Evolutionary conservation across 2,113 vertebrate genomes (phyloP).

Genomic region (Pseudopipra pipra): DNA sequence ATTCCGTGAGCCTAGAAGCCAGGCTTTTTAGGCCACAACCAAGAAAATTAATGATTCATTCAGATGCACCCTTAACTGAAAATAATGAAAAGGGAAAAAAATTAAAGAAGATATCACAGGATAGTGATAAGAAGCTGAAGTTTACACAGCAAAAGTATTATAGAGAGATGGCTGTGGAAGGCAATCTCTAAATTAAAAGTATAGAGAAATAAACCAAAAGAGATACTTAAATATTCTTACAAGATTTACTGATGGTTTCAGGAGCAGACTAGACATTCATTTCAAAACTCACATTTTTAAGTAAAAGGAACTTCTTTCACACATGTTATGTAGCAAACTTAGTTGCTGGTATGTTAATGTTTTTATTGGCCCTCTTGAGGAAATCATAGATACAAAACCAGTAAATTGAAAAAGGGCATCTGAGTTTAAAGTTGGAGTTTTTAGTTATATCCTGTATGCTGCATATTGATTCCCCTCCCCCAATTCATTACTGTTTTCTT

Average conservation of each 20-base stretch:
- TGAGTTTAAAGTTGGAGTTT: neutral
- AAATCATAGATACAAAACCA: neutral
- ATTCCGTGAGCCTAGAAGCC: neutral
- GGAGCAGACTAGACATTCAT: neutral
- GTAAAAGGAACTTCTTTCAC: neutral
- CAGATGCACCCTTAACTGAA: neutral
- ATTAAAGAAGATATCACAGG: neutral
- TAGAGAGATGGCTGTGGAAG: neutral
- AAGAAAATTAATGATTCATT: neutral
- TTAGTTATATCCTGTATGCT: neutral
- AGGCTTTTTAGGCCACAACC: neutral
- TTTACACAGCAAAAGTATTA: neutral
- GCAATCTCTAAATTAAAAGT: neutral
- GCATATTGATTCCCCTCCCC: neutral
- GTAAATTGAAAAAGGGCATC: neutral
- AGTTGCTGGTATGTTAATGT: neutral
- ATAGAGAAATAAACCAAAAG: neutral
- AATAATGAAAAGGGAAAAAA: neutral
- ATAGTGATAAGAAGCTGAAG: neutral
- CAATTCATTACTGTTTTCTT: constrained; percentile 8
- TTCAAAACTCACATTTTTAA: neutral
- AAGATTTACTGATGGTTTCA: neutral
- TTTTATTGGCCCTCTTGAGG: neutral
- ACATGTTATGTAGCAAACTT: neutral
- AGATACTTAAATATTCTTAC: neutral